Evolutionary conservation across 2,888 invertebrate species (phyloP), one percentile per base, ranked within the genome.

Genomic region (Agrypnus murinus): DNA sequence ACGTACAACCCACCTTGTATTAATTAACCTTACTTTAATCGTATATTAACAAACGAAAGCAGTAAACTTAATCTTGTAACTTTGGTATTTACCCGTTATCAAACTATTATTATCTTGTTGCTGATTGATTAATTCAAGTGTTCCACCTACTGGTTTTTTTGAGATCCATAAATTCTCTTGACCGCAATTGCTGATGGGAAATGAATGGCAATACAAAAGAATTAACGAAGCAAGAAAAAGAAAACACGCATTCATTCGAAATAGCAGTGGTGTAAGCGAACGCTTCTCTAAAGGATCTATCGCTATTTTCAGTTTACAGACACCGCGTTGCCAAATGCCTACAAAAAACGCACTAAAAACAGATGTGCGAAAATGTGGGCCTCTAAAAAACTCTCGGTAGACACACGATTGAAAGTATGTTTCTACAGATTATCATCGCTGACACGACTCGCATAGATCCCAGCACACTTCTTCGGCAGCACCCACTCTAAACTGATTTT

Each of bases 261-360:
- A 40, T 60, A 59, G 31, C 46, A 9, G 59, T 67, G 55, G 63
- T 65, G 25, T 45, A 32, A 46, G 34, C 14, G 43, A 46, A 25
- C 32, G 14, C 34, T 53, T 50, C 50, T 53, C 50, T 68, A 63
- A 73, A 76, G 74, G 69, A 76, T 78, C 77, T 78, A 79, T 78
- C 75, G 79, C 80, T 81, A 81, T 81, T 81, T 80, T 79, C 78
- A 79, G 78, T 77, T 78, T 77, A 76, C 79, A 81, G 81, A 80
- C 80, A 78, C 79, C 76, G 71, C 75, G 79, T 78, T 80, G 79
- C 80, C 81, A 79, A 78, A 80, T 76, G 76, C 72, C 74, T 76
- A 77, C 75, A 77, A 74, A 74, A 75, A 75, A 75, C 60, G 25
- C 63, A 50, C 53, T 58, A 53, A 64, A 69, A 70, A 65, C 65